A percentile compares a stretch with the other conserved stretches of the same genome.
Conservation (phyloP, 2,888 invertebrate genomes). For the Fabriciana adippe region DNA sequence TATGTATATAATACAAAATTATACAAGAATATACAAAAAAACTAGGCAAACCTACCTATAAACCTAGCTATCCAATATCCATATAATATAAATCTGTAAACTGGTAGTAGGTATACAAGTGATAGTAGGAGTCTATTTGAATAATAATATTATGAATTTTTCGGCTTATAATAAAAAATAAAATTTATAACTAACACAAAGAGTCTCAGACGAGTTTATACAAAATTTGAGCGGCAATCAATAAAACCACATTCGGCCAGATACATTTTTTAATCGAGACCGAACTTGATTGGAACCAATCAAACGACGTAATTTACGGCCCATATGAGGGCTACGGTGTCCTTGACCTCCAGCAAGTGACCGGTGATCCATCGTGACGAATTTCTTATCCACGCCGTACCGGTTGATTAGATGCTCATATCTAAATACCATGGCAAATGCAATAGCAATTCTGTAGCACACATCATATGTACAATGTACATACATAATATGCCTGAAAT, state of each 20-base stretch:
- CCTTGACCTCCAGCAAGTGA: constrained; percentile 60
- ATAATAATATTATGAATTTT: not conserved
- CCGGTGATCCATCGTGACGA: constrained; percentile 72
- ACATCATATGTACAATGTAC: not conserved
- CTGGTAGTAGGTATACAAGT: not conserved
- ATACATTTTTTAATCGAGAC: constrained; percentile 67
- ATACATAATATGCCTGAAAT: too few relatives aligned
- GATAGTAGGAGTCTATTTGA: not conserved
- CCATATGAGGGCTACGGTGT: constrained; percentile 56
- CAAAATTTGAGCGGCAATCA: constrained; percentile 57
- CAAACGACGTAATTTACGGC: constrained; percentile 74
- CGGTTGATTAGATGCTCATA: constrained; percentile 67
- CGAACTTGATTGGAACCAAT: constrained; percentile 77
- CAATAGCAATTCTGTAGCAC: constrained; percentile 45
- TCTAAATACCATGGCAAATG: constrained; percentile 52
- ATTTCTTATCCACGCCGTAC: constrained; percentile 64
- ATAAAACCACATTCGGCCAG: constrained; percentile 54
- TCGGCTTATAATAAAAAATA: constrained; percentile 4
- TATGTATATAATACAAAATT: too few relatives aligned
- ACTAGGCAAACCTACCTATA: too few relatives aligned
- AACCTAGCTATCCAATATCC: too few relatives aligned
- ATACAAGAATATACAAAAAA: too few relatives aligned
- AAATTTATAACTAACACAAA: constrained; percentile 13
- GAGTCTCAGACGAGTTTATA: constrained; percentile 28
- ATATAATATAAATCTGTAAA: not conserved